Conservation (phyloP, 2,797 vertebrate genomes). For the Acanthornis magna region DNA sequence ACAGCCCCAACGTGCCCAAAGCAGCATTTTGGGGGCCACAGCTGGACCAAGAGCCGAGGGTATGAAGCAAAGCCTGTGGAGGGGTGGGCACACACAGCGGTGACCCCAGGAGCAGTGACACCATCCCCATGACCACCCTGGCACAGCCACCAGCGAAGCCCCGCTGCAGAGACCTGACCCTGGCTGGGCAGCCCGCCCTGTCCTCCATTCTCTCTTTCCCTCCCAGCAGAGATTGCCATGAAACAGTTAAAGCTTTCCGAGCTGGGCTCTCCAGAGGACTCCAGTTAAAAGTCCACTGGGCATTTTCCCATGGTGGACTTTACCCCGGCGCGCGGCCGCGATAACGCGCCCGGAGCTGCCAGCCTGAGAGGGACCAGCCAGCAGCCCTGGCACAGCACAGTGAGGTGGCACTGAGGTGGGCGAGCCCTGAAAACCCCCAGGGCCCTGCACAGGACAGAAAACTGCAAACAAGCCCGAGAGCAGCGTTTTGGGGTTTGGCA, state of each 20-base stretch:
- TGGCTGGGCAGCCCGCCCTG: neutral
- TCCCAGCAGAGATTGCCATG: neutral
- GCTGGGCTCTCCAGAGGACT: constrained; percentile 23
- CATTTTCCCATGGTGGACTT: constrained; percentile 46
- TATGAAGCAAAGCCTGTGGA: neutral
- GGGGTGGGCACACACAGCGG: accelerated
- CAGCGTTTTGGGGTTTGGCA: neutral
- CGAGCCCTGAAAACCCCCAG: neutral
- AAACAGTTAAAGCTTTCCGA: constrained; percentile 39
- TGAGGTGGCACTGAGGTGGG: accelerated
- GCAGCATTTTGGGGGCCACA: neutral
- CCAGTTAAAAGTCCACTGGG: constrained; percentile 65
- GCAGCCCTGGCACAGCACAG: neutral
- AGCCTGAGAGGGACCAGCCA: neutral
- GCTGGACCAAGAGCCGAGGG: neutral
- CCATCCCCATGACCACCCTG: accelerated
- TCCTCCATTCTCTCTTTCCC: accelerated
- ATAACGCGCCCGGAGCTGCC: neutral
- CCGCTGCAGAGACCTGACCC: neutral
- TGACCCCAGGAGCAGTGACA: neutral
- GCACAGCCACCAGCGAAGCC: accelerated
- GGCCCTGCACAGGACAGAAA: neutral
- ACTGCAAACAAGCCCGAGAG: neutral
- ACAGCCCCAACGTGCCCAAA: accelerated
- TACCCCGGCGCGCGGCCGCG: neutral